Percentiles rank a stretch among this genome's conserved stretches.
These are phyloP conservation scores for Arge pagana DNA, from an alignment of 2,888 invertebrate genomes.

Conservation along the genomic window DNA sequence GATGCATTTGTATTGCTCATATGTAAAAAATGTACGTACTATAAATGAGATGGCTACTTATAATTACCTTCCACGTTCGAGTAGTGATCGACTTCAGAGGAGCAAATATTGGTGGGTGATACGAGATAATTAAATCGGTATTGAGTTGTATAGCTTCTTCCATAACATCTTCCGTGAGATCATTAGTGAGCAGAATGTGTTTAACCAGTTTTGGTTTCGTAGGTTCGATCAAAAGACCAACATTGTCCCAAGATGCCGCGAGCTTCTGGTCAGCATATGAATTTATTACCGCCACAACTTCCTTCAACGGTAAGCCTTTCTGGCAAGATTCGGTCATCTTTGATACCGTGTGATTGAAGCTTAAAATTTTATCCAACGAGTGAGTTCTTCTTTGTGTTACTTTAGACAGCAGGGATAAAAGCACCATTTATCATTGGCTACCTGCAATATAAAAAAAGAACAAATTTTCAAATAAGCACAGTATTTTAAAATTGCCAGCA, in stretches of 20 bases:
- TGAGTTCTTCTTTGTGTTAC: background rate
- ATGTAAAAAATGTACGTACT: conserved; percentile 3
- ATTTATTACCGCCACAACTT: conserved; percentile 67
- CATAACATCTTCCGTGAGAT: conserved; percentile 86
- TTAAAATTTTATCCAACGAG: background rate
- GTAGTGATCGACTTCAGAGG: conserved; percentile 78
- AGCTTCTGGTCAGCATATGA: conserved; percentile 71
- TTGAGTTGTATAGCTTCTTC: conserved; percentile 74
- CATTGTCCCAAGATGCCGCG: conserved; percentile 93
- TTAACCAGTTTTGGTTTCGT: conserved; percentile 60
- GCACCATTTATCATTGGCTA: conserved; percentile 5
- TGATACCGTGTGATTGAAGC: background rate
- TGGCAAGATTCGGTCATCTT: conserved; percentile 28
- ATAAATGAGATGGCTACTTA: background rate
- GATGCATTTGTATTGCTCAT: background rate
- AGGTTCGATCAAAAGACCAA: conserved; percentile 88
- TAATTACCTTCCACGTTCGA: conserved; percentile 68
- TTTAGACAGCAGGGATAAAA: background rate
- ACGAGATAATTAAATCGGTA: conserved; percentile 83
- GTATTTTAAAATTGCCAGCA: no score
- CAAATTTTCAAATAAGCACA: no score
- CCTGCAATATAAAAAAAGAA: conserved; percentile 5
- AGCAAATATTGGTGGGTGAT: conserved; percentile 94
- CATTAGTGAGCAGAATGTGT: conserved; percentile 85
- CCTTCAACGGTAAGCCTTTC: conserved; percentile 58